phyloP scores from a whole-genome alignment of 2,113 vertebrate species.

The Cacatua alba region DNA sequence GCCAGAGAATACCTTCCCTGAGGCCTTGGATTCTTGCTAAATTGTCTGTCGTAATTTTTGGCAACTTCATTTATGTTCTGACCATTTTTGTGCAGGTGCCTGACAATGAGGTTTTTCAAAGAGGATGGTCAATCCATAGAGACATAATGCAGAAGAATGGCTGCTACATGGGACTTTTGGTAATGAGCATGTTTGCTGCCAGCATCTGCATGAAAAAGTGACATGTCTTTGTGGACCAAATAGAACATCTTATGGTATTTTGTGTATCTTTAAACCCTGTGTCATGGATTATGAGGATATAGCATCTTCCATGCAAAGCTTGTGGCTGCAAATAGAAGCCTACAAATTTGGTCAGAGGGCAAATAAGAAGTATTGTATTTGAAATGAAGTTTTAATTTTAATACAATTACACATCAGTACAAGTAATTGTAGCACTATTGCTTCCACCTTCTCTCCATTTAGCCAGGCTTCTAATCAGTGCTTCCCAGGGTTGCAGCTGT shows the following conservation, averaged over 20 bases:
- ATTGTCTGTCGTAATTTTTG: background rate
- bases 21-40: background rate
- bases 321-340: background rate
- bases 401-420: background rate
- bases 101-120: background rate
- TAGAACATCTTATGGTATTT: background rate
- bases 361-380: background rate
- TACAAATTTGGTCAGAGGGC: background rate
- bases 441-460: background rate
- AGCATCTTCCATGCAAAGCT: background rate
- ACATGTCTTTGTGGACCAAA: background rate
- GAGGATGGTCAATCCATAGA: rapidly evolving
- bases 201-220: background rate
- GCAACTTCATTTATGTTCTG: background rate
- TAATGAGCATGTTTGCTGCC: background rate
- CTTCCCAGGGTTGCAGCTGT: background rate
- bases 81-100: background rate
- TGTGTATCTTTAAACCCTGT: background rate
- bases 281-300: background rate
- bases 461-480: background rate
- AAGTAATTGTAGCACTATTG: background rate
- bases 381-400: background rate
- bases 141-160: background rate
- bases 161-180: background rate
- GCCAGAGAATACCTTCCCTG: background rate